Evolutionary conservation across 2,113 vertebrate genomes (phyloP), one percentile per base, ranked within the genome.

Genomic region (Pollimyrus isidori): DNA sequence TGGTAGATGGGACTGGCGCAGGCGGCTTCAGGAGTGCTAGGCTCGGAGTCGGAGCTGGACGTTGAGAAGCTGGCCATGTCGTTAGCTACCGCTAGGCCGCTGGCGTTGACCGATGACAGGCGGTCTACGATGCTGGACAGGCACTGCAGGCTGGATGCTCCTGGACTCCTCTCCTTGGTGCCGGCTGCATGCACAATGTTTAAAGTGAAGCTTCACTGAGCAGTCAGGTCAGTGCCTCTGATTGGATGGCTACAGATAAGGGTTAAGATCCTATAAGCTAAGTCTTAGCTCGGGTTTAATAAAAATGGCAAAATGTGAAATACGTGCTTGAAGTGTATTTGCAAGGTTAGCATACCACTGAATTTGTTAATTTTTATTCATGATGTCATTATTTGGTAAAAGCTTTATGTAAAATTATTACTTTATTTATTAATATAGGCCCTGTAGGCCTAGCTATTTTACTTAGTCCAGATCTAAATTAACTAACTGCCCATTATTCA

Each of bases 71-170:
- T 94, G 83, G 95, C 93, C 87, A 89, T 90, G 50, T 95, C 91
- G 35, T 96, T 95, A 89, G 94, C 94, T n/a, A 95, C 91, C 13
- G 91, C 56, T 30, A 96, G 76, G 3, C 91, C 95, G 1, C 94
- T 90, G 21, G 96, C 93, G 85, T 96, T 96, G 10, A 94, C 95
- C 0, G 96, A 96, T 88, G 97, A 96, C 90, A 99, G 97, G 0
- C 98, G 96, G 92, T 99, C 98, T 95, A 99, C 98, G 89, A 99
- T 99, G 94, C 97, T 99, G 94, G 98, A 98, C 90, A 99, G 95
- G 92, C 98, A 99, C 93, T 97, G 96, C 93, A 99, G 94, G 91
- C 98, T 99, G 92, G 98, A 98, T 19, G 97, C 94, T 17, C 96
- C 93, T 7, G 92, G 92, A 21, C 93, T 89, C 92, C 95, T 97